A percentile compares a stretch with the other conserved stretches of the same genome.
phyloP scores from a whole-genome alignment of 1,140 invertebrate genomes.

The Pseudomyrmex gracilis region DNA sequence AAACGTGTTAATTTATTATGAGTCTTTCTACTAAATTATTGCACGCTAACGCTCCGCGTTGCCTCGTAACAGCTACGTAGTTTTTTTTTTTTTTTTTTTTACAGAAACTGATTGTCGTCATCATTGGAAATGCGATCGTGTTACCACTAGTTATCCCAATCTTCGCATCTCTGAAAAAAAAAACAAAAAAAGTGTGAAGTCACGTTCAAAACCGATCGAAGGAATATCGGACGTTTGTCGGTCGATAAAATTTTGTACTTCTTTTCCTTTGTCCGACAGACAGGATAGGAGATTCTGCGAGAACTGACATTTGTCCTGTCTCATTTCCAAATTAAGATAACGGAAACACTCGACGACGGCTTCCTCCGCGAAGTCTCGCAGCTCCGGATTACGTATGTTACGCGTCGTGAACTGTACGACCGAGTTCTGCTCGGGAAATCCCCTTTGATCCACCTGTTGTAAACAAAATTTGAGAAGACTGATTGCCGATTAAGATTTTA shows the following conservation, averaged over 20 bases:
- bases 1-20: slow-evolving; percentile 26
- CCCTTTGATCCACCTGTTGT: slow-evolving; percentile 79
- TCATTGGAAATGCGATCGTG: neutral
- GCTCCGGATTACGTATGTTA: slow-evolving; percentile 79
- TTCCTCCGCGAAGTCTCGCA: slow-evolving; percentile 83
- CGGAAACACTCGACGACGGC: slow-evolving; percentile 81
- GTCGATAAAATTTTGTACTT: slow-evolving; percentile 71
- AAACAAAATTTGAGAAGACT: neutral
- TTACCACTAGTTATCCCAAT: slow-evolving; percentile 77
- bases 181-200: too few relatives aligned
- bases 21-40: slow-evolving; percentile 19
- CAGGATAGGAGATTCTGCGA: slow-evolving; percentile 81
- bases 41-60: neutral
- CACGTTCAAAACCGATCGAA: too few relatives aligned
- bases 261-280: slow-evolving; percentile 80
- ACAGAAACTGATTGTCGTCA: neutral
- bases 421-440: slow-evolving; percentile 79
- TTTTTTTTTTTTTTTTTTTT: slow-evolving; percentile 4
- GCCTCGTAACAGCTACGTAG: neutral
- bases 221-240: neutral
- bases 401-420: slow-evolving; percentile 78
- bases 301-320: slow-evolving; percentile 81
- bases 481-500: neutral
- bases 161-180: slow-evolving; percentile 82
- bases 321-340: slow-evolving; percentile 74